phyloP scores from a whole-genome alignment of 2,888 invertebrate genomes.

The Desoria tigrina region DNA sequence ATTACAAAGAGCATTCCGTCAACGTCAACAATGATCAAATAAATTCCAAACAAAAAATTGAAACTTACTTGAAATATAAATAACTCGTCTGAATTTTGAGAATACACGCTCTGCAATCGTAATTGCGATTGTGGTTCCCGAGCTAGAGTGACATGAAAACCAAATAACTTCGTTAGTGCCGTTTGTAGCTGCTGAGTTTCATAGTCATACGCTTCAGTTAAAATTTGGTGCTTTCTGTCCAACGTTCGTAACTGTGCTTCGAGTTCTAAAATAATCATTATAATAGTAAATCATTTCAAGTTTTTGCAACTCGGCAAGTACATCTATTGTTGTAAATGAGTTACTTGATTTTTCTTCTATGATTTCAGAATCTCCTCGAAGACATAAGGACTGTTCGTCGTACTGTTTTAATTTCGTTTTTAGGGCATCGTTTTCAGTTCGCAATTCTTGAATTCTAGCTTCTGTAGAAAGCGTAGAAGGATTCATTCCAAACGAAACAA shows the following conservation, averaged over 20 bases:
- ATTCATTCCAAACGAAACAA: constrained; percentile 50
- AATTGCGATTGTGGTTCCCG: constrained; percentile 48
- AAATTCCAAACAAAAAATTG: not conserved
- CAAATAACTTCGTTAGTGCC: constrained; percentile 46
- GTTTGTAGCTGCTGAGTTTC: constrained; percentile 48
- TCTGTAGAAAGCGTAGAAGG: constrained; percentile 49
- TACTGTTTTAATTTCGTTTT: constrained; percentile 41
- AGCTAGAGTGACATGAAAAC: constrained; percentile 45
- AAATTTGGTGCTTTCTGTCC: constrained; percentile 44
- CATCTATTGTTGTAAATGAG: no score
- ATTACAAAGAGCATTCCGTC: no score
- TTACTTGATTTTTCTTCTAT: constrained; percentile 7
- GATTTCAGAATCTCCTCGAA: not conserved
- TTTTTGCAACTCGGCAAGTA: no score
- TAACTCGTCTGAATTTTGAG: constrained; percentile 36
- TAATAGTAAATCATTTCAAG: no score
- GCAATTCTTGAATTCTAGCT: constrained; percentile 42
- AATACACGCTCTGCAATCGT: constrained; percentile 47
- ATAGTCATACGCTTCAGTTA: constrained; percentile 48
- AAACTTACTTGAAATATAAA: constrained; percentile 50
- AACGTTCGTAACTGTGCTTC: constrained; percentile 41
- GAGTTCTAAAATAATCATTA: constrained; percentile 32
- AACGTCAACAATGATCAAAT: constrained; percentile 16
- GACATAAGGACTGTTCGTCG: constrained; percentile 25
- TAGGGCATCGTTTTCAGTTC: constrained; percentile 47